A percentile compares a stretch with the other conserved stretches of the same genome.
These are phyloP conservation scores for Flabesymbios commensalis DNA, from an alignment of 2,888 invertebrate genomes.

Conservation along the genomic window DNA sequence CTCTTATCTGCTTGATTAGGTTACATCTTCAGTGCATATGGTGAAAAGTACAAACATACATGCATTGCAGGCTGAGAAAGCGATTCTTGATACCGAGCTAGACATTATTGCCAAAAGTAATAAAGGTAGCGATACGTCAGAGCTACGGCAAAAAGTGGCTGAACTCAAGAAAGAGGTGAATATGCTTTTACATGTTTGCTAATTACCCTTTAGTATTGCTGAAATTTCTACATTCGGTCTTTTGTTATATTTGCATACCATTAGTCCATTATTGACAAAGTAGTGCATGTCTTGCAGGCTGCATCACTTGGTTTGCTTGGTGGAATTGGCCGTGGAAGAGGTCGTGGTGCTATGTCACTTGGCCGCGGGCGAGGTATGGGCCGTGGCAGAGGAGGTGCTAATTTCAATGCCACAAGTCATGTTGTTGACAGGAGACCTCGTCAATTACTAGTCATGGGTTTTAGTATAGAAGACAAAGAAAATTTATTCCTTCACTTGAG, in stretches of 20 bases:
- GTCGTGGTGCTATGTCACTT: constrained; percentile 37
- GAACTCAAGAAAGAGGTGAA: constrained; percentile 68
- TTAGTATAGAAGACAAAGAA: constrained; percentile 80
- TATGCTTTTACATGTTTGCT: neutral
- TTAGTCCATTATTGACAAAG: neutral
- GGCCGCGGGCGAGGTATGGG: constrained; percentile 40
- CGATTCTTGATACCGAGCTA: constrained; percentile 86
- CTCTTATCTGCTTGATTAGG: no score
- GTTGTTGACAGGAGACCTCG: constrained; percentile 66
- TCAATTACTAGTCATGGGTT: constrained; percentile 83
- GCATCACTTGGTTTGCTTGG: constrained; percentile 54
- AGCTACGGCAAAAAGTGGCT: constrained; percentile 75
- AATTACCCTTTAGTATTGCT: no score
- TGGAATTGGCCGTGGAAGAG: constrained; percentile 39
- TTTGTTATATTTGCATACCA: neutral
- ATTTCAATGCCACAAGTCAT: neutral
- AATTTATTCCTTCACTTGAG: constrained; percentile 81
- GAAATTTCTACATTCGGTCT: neutral
- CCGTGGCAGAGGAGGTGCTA: constrained; percentile 40
- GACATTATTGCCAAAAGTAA: constrained; percentile 82
- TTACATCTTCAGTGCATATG: no score
- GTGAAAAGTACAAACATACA: no score
- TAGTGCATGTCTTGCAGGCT: constrained; percentile 48
- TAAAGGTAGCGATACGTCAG: constrained; percentile 84
- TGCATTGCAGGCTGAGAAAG: constrained; percentile 74